Conservation (phyloP, 2,888 invertebrate genomes). For the Carcina quercana region DNA sequence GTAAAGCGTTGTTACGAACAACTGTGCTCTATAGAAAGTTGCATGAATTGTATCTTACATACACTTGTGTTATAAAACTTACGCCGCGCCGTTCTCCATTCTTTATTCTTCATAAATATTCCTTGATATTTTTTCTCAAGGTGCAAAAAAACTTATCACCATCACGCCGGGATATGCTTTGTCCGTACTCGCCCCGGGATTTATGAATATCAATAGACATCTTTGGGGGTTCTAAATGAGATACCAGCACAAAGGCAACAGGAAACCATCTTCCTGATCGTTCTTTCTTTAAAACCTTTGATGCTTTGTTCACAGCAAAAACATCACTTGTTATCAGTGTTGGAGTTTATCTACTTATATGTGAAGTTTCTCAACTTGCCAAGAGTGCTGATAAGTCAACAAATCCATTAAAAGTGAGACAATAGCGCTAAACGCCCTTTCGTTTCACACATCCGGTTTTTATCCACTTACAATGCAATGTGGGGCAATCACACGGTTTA, state of each 20-base stretch:
- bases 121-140: too few relatives aligned
- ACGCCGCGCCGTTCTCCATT: too few relatives aligned
- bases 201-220: not conserved
- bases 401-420: slow-evolving; percentile 6
- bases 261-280: slow-evolving; percentile 9
- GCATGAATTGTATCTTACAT: too few relatives aligned
- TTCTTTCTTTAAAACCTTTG: slow-evolving; percentile 5
- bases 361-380: slow-evolving; percentile 29
- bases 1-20: too few relatives aligned
- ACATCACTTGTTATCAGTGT: slow-evolving; percentile 18
- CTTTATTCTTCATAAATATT: too few relatives aligned
- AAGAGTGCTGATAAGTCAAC: slow-evolving; percentile 9
- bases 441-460: slow-evolving; percentile 15
- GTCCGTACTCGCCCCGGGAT: not conserved
- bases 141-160: not conserved
- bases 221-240: not conserved
- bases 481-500: slow-evolving; percentile 34
- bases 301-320: slow-evolving; percentile 10
- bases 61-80: too few relatives aligned
- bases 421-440: slow-evolving; percentile 13
- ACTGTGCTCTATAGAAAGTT: too few relatives aligned
- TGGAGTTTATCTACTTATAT: slow-evolving; percentile 19
- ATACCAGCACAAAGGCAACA: slow-evolving; percentile 8
- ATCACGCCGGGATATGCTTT: not conserved
- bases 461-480: slow-evolving; percentile 13